phyloP scores from a whole-genome alignment of 2,888 invertebrate genomes.

The Rhogogaster chlorosoma region DNA sequence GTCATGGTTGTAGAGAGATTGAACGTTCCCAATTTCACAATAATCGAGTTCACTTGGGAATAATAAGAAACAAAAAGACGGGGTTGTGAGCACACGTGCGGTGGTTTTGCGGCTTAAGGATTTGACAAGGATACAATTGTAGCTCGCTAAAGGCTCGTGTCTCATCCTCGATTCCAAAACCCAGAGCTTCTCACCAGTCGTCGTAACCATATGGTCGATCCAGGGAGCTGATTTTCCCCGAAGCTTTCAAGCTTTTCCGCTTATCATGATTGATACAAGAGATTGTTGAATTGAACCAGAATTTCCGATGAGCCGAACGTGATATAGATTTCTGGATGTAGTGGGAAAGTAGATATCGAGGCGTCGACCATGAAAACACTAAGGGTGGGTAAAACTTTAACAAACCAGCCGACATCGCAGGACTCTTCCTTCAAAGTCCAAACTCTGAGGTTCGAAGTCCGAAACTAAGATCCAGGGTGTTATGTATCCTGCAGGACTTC shows the following conservation, averaged over 20 bases:
- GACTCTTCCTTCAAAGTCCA: not conserved
- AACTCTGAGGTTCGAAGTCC: constrained; percentile 23
- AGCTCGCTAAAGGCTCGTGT: constrained; percentile 3
- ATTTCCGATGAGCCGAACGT: not conserved
- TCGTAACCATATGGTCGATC: constrained; percentile 27
- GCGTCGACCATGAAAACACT: constrained; percentile 27
- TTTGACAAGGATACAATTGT: constrained; percentile 16
- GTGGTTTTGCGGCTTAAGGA: not conserved
- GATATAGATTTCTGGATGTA: not conserved
- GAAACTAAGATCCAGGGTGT: not conserved
- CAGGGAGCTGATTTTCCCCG: constrained; percentile 4
- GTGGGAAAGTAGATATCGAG: not conserved
- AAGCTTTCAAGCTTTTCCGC: constrained; percentile 47
- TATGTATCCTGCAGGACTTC: not conserved
- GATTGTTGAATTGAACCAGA: not conserved
- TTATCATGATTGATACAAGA: constrained; percentile 14
- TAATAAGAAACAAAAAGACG: not conserved
- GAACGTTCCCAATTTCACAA: not conserved
- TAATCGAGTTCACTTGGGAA: not conserved
- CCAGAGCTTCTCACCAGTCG: constrained; percentile 13
- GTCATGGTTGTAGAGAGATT: not conserved
- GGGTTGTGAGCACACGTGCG: not conserved
- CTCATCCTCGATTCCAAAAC: constrained; percentile 9
- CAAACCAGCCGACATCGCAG: constrained; percentile 1
- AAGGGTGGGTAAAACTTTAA: constrained; percentile 4